phyloP scores from a whole-genome alignment of 2,888 invertebrate genomes.

The Apodemia duryi region DNA sequence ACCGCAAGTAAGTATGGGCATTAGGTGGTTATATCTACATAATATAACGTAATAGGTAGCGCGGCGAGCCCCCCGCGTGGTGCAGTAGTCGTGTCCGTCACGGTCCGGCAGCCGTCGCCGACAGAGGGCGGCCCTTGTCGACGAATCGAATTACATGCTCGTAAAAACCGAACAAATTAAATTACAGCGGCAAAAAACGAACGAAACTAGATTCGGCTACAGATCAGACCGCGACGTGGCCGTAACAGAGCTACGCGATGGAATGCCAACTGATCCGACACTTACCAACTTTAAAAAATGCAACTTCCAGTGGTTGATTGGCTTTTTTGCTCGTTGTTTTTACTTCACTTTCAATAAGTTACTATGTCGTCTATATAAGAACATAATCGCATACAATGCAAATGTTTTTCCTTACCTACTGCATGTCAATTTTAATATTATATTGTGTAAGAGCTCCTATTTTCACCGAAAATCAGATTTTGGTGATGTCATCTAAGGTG shows the following conservation, averaged over 20 bases:
- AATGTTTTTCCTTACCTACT: no score
- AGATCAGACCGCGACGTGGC: neutral
- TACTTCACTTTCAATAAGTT: no score
- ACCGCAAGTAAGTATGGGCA: neutral
- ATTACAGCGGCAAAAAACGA: constrained; percentile 30
- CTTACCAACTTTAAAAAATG: neutral
- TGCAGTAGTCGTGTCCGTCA: constrained; percentile 25
- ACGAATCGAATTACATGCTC: constrained; percentile 31
- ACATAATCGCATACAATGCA: no score
- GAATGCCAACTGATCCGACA: neutral
- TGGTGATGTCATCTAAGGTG: no score
- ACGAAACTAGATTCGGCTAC: constrained; percentile 17
- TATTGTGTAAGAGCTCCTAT: no score
- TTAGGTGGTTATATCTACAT: neutral
- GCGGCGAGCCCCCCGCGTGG: constrained; percentile 17
- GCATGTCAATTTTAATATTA: no score
- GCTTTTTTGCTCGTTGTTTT: no score
- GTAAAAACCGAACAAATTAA: constrained; percentile 35
- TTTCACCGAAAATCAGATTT: no score
- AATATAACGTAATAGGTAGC: neutral
- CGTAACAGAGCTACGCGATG: neutral
- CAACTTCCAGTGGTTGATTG: no score
- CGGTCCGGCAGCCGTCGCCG: constrained; percentile 13
- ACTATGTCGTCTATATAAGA: no score
- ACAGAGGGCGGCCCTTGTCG: constrained; percentile 17